A percentile compares a stretch with the other conserved stretches of the same genome.
phyloP scores from a whole-genome alignment of 1,140 invertebrate genomes.

The Stratiolaelaps scimitus region DNA sequence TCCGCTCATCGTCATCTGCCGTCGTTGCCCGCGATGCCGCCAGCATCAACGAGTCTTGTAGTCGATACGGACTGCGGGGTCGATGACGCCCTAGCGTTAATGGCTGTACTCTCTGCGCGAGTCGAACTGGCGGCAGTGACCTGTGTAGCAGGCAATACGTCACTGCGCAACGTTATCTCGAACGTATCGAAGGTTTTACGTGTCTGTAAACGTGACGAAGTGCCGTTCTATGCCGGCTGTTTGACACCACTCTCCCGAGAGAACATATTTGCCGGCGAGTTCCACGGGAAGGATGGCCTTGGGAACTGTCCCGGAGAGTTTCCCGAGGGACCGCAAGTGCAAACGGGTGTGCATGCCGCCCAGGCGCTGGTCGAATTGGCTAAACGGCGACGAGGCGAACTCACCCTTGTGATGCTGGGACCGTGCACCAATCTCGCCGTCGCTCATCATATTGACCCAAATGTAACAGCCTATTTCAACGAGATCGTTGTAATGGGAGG shows the following conservation, averaged over 20 bases:
- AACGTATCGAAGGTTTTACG: slow-evolving; percentile 51
- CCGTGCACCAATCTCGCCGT: slow-evolving; percentile 52
- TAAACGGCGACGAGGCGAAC: slow-evolving; percentile 35
- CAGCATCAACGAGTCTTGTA: background rate
- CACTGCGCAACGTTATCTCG: slow-evolving; percentile 47
- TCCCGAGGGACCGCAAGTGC: slow-evolving; percentile 27
- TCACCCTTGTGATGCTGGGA: slow-evolving; percentile 47
- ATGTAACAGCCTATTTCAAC: slow-evolving; percentile 45
- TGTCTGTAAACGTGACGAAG: slow-evolving; percentile 43
- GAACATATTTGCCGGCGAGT: slow-evolving; percentile 29
- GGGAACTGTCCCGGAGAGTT: slow-evolving; percentile 36
- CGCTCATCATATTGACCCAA: slow-evolving; percentile 47
- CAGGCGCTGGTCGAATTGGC: slow-evolving; percentile 32
- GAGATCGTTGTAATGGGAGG: slow-evolving; percentile 51
- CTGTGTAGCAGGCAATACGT: slow-evolving; percentile 52
- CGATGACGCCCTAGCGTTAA: slow-evolving; percentile 33
- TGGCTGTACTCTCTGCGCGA: slow-evolving; percentile 7
- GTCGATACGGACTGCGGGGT: slow-evolving; percentile 34
- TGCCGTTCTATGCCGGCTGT: slow-evolving; percentile 35
- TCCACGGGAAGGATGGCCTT: slow-evolving; percentile 39
- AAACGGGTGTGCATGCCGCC: slow-evolving; percentile 22
- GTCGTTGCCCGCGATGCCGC: too few relatives aligned
- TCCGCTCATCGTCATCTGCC: too few relatives aligned
- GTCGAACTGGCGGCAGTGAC: slow-evolving; percentile 50
- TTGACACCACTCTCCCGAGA: slow-evolving; percentile 33